Evolutionary conservation across 1,140 invertebrate genomes (phyloP), one percentile per base, ranked within the genome.

Genomic region (Drosophila sturtevanti): DNA sequence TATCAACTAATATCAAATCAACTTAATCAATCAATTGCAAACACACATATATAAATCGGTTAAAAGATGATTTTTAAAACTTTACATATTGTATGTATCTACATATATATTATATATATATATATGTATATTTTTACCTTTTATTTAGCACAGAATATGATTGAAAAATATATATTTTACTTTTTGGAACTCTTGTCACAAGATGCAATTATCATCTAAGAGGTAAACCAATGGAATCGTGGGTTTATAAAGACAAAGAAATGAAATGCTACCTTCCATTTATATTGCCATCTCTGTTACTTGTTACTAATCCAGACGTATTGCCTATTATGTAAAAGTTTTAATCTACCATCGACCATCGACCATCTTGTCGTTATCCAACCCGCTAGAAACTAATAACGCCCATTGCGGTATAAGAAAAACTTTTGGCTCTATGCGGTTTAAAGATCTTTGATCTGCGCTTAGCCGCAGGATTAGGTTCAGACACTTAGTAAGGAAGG

Each of bases 381-480:
- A 38, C 14, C 56, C 16, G 41, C 41, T 21, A 59, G 16, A 18
- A 38, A 22, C 56, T 38, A 59, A 59, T 18, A 59, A 60, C 37
- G 58, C 58, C 58, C 35, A 35, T 60, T 41, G 58, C 31, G 34
- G 31, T 60, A 21, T 6, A 60, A 14, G 58, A 34, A 34, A 56
- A 37, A 58, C 63, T 63, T 59, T 70, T 44, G 68, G 68, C 75
- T 65, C 63, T 68, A 48, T 87, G 82, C 82, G 82, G 82, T 86
- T 87, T 76, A 79, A 71, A 82, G 82, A 87, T 86, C 82, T 86
- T 87, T 86, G 82, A 86, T 87, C 82, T 87, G 79, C 65, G 82
- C 82, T 86, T 87, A 87, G 82, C 82, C 66, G 56, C 79, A 78
- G 82, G 82, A 86, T 86, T 87, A 87, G 54, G 80, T 63, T 54